These are phyloP conservation scores for Pammene fasciana DNA, from an alignment of 2,888 invertebrate species.

Conservation along the genomic window DNA sequence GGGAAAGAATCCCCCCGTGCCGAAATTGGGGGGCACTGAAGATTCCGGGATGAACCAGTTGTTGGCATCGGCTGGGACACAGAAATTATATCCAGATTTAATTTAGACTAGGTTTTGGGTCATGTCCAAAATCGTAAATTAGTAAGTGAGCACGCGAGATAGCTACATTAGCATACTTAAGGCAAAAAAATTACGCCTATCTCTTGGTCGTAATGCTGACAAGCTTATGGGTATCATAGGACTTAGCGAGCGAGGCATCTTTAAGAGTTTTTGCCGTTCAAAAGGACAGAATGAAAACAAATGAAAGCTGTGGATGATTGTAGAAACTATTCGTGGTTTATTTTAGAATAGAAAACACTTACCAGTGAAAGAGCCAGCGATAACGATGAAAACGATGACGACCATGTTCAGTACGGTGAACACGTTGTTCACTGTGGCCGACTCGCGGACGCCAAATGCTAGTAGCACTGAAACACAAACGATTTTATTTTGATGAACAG, in stretches of 20 bases:
- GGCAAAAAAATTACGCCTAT: no score
- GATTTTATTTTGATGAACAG: no score
- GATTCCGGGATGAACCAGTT: slow-evolving; percentile 82
- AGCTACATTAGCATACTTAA: no score
- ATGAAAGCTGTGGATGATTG: no score
- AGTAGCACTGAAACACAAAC: slow-evolving; percentile 80
- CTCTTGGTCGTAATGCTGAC: no score
- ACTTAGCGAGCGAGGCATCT: no score
- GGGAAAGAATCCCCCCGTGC: slow-evolving; percentile 94
- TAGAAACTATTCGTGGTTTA: no score
- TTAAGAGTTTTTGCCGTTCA: no score
- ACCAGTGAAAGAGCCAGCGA: slow-evolving; percentile 88
- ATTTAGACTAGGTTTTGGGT: background rate
- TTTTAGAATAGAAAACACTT: slow-evolving; percentile 42
- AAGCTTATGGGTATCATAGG: no score
- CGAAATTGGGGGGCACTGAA: slow-evolving; percentile 71
- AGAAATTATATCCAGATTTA: background rate
- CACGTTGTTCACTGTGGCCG: slow-evolving; percentile 89
- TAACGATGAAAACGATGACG: slow-evolving; percentile 88
- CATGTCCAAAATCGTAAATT: no score
- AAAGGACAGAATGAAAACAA: no score
- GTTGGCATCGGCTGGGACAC: slow-evolving; percentile 71
- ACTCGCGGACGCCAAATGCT: slow-evolving; percentile 91
- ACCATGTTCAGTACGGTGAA: slow-evolving; percentile 88
- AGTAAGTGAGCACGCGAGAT: no score